Percentiles rank a stretch among this genome's conserved stretches.
phyloP scores from a whole-genome alignment of 2,113 vertebrate genomes.

The Salminus brasiliensis region DNA sequence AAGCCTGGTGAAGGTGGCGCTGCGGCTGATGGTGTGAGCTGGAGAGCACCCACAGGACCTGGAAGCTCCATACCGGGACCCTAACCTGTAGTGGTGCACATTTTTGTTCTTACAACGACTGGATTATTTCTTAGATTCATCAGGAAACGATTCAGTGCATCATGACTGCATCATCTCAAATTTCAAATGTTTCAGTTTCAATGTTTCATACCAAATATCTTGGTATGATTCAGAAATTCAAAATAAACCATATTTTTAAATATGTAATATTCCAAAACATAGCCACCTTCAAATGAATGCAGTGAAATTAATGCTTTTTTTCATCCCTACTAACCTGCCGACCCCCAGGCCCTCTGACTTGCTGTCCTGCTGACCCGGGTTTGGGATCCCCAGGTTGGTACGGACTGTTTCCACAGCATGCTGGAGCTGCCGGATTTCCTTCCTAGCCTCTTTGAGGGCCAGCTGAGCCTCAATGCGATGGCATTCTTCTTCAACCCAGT shows the following conservation, averaged over 20 bases:
- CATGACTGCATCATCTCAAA: too few relatives aligned
- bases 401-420: slow-evolving; percentile 89
- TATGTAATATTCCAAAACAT: too few relatives aligned
- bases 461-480: slow-evolving; percentile 96
- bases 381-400: slow-evolving; percentile 81
- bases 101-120: too few relatives aligned
- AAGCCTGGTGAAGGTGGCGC: slow-evolving; percentile 85
- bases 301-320: too few relatives aligned
- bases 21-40: slow-evolving; percentile 87
- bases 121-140: too few relatives aligned
- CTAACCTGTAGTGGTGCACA: too few relatives aligned
- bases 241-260: too few relatives aligned
- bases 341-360: slow-evolving; percentile 83
- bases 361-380: slow-evolving; percentile 83
- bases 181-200: too few relatives aligned
- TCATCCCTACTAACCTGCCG: slow-evolving; percentile 83
- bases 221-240: too few relatives aligned
- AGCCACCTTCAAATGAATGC: too few relatives aligned
- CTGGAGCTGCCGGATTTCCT: slow-evolving; percentile 94
- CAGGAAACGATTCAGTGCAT: too few relatives aligned
- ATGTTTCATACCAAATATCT: too few relatives aligned
- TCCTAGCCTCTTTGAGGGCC: slow-evolving; percentile 91
- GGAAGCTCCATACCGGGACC: slow-evolving; percentile 64
- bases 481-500: slow-evolving; percentile 98
- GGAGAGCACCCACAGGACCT: slow-evolving; percentile 90